phyloP scores from a whole-genome alignment of 2,113 vertebrate species.

The Anhinga anhinga region DNA sequence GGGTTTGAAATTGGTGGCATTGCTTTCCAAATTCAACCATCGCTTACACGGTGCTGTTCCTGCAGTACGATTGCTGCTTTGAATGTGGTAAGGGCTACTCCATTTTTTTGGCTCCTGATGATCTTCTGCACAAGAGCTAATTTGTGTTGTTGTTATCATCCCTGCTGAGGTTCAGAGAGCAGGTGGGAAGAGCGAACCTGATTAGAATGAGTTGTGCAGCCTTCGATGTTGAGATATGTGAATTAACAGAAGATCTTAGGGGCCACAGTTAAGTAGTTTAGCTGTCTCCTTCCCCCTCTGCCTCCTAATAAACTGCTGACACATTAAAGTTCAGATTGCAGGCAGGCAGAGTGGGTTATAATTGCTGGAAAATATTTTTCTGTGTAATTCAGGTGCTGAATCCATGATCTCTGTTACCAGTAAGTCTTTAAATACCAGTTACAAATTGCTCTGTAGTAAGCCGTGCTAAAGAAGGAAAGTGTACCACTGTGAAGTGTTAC shows the following conservation, averaged over 20 bases:
- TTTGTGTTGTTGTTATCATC: neutral
- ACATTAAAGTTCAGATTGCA: neutral
- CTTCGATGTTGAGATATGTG: neutral
- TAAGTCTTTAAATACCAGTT: neutral
- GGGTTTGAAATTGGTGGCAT: neutral
- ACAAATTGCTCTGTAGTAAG: neutral
- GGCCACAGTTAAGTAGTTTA: neutral
- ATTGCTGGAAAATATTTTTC: neutral
- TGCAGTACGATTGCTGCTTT: neutral
- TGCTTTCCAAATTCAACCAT: neutral
- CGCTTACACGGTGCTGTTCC: neutral
- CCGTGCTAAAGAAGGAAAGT: neutral
- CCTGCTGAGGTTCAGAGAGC: neutral
- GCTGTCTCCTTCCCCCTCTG: neutral
- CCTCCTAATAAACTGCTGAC: neutral
- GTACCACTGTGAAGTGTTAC: neutral
- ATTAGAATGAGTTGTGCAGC: neutral
- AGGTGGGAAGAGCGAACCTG: neutral
- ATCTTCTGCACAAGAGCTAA: neutral
- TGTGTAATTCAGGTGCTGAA: neutral
- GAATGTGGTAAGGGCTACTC: neutral
- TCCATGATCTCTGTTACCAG: neutral
- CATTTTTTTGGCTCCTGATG: neutral
- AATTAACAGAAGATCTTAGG: neutral
- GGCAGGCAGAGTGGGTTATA: neutral